A percentile compares a stretch with the other conserved stretches of the same genome.
phyloP scores from a whole-genome alignment of 1,140 invertebrate species.

The Orchesella cincta region DNA sequence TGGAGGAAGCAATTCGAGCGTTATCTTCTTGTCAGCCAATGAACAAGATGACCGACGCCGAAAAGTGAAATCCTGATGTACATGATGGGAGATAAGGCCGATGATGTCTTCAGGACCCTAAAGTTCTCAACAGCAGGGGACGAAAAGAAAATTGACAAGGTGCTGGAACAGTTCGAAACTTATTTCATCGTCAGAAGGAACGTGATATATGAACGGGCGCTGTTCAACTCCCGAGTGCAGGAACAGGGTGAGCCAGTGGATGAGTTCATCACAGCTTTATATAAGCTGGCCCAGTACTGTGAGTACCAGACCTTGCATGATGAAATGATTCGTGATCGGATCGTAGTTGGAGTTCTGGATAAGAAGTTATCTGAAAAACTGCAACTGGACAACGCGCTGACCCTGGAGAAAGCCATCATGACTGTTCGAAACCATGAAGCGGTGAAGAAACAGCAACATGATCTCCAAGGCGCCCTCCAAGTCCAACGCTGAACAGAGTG shows the following conservation, averaged over 20 bases:
- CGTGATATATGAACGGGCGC: constrained; percentile 53
- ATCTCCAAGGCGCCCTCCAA: no score
- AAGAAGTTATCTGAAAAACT: constrained; percentile 4
- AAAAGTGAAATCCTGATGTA: constrained; percentile 52
- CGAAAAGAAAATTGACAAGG: constrained; percentile 38
- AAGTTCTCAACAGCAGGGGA: constrained; percentile 6
- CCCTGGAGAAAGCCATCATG: constrained; percentile 26
- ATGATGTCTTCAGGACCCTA: constrained; percentile 50
- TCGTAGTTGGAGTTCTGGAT: constrained; percentile 53
- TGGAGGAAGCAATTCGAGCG: constrained; percentile 51
- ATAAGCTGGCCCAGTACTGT: constrained; percentile 54
- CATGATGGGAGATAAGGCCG: constrained; percentile 51
- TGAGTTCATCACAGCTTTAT: constrained; percentile 54
- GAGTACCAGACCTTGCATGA: constrained; percentile 54
- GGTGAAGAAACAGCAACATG: no score
- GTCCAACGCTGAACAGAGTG: no score
- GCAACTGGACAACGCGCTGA: constrained; percentile 22
- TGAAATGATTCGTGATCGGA: constrained; percentile 54
- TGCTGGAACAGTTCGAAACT: constrained; percentile 50
- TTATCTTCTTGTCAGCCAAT: constrained; percentile 32
- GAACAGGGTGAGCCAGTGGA: constrained; percentile 53
- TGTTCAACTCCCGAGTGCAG: constrained; percentile 55
- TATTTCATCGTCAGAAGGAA: constrained; percentile 55
- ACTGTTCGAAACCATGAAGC: no score
- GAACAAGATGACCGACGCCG: constrained; percentile 42